Evolutionary conservation across 2,113 vertebrate genomes (phyloP).

Genomic region (Neotoma lepida): DNA sequence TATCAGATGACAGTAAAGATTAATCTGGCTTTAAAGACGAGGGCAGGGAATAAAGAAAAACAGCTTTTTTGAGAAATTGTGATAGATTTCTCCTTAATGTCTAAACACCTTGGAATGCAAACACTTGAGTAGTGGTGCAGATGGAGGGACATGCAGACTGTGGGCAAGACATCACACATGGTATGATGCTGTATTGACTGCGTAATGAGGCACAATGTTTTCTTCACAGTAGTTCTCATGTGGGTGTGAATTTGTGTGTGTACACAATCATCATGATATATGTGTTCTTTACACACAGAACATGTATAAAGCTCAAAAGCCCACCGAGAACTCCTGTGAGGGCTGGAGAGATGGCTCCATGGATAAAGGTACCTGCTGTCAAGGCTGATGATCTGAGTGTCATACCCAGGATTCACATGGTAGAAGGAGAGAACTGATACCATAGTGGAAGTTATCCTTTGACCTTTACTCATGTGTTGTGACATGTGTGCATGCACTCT

Average conservation of each 20-base stretch:
- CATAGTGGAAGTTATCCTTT: not conserved
- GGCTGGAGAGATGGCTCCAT: no score
- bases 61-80: not conserved
- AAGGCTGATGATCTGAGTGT: no score
- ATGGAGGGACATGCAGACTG: not conserved
- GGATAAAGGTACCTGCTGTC: not conserved
- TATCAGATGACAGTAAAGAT: not conserved
- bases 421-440: not conserved
- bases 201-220: accelerated
- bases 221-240: not conserved
- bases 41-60: not conserved
- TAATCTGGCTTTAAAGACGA: not conserved
- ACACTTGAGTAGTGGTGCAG: not conserved
- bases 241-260: not conserved
- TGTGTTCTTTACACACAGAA: not conserved
- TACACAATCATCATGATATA: accelerated
- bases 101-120: constrained; percentile 25
- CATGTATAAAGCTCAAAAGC: not conserved
- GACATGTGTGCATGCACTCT: not conserved
- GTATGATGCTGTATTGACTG: accelerated
- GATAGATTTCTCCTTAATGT: not conserved
- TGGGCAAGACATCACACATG: not conserved
- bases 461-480: not conserved
- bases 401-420: no score
- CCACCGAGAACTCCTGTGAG: accelerated